A percentile compares a stretch with the other conserved stretches of the same genome.
These are phyloP conservation scores for Hydropsyche tenuis DNA, from an alignment of 1,140 invertebrate genomes.

Conservation along the genomic window DNA sequence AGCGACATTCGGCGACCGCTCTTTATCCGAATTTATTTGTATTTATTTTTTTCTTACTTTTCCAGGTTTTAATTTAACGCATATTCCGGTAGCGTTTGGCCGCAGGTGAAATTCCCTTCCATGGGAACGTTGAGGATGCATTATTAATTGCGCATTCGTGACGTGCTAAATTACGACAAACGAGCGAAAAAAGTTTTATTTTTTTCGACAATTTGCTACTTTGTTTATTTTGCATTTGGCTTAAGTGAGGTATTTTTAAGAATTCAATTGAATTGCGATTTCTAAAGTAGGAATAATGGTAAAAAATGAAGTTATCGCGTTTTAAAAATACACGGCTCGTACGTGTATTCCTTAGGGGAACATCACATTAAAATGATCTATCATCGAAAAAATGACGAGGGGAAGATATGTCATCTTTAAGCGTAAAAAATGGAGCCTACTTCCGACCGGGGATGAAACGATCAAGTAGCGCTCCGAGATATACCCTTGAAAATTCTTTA, in stretches of 20 bases:
- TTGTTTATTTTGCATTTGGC: no score
- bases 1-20: not conserved
- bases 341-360: conserved; percentile 7
- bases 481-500: not conserved
- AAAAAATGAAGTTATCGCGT: conserved; percentile 1
- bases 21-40: no score
- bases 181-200: no score
- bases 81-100: conserved; percentile 21
- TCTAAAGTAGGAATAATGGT: no score
- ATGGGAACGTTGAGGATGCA: not conserved
- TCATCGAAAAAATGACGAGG: conserved; percentile 47
- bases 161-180: no score
- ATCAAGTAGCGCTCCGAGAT: conserved; percentile 5
- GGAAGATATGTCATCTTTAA: conserved; percentile 45
- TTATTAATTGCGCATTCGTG: not conserved
- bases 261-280: no score
- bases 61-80: not conserved
- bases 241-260: no score
- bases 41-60: no score
- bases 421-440: conserved; percentile 46
- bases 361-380: conserved; percentile 38
- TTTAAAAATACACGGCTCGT: conserved; percentile 21
- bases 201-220: no score
- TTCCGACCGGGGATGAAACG: conserved; percentile 40
- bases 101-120: conserved; percentile 32